Evolutionary conservation across 1,140 invertebrate genomes (phyloP).

Genomic region (Ceratosolen solmsi): DNA sequence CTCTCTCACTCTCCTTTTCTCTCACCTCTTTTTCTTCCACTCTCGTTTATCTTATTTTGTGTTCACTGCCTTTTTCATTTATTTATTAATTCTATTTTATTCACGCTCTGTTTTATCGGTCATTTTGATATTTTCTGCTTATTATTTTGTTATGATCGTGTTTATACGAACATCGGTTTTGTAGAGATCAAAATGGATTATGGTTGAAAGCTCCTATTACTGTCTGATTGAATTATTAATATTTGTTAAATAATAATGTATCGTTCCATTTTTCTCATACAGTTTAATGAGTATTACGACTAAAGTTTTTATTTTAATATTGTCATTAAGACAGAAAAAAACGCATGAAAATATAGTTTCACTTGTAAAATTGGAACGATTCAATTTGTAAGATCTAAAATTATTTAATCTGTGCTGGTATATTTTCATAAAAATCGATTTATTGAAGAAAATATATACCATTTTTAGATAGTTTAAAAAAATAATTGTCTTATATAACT

Average conservation of each 20-base stretch:
- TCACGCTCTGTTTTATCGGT: neutral
- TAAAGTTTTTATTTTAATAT: too few relatives aligned
- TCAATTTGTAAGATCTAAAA: too few relatives aligned
- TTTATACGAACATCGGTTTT: slow-evolving; percentile 1
- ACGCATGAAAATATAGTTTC: neutral
- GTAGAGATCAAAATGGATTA: slow-evolving; percentile 24
- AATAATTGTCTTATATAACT: too few relatives aligned
- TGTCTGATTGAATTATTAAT: slow-evolving; percentile 24
- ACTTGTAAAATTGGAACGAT: too few relatives aligned
- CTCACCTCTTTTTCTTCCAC: neutral
- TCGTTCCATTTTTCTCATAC: neutral
- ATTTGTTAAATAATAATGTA: neutral
- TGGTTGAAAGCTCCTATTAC: neutral
- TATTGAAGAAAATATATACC: too few relatives aligned
- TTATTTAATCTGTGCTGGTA: too few relatives aligned
- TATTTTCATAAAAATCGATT: too few relatives aligned
- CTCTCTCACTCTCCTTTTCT: neutral
- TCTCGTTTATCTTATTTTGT: neutral
- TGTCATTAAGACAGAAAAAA: neutral
- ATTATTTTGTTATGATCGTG: slow-evolving; percentile 3
- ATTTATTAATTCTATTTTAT: slow-evolving; percentile 22
- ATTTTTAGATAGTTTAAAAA: too few relatives aligned
- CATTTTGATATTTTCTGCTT: neutral
- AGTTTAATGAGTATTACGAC: too few relatives aligned
- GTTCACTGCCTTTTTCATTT: neutral